Evolutionary conservation across 1,140 invertebrate genomes (phyloP).

Genomic region (Yoshiicerus persimilis): DNA sequence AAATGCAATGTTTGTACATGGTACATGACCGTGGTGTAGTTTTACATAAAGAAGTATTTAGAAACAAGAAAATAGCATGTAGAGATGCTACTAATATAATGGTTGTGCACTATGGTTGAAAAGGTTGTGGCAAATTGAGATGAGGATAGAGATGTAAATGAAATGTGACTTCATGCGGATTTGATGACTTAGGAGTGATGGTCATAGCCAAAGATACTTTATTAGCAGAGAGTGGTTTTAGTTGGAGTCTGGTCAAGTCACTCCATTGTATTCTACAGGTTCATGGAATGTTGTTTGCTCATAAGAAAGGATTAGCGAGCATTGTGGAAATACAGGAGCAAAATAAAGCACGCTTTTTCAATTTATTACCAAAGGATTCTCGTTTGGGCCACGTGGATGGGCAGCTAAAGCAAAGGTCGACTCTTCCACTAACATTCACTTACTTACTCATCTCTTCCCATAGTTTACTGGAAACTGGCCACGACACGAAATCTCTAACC

Average conservation of each 20-base stretch:
- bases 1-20: conserved; percentile 1
- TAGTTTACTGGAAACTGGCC: background rate
- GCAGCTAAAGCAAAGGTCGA: background rate
- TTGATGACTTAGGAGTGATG: background rate
- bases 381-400: conserved; percentile 32
- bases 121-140: background rate
- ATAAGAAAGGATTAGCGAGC: background rate
- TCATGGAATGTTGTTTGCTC: conserved; percentile 8
- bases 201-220: conserved; percentile 1
- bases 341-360: conserved; percentile 35
- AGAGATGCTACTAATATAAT: background rate
- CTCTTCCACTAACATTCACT: background rate
- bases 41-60: background rate
- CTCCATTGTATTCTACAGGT: background rate
- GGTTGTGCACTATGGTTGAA: background rate
- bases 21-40: background rate
- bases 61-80: background rate
- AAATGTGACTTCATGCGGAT: conserved; percentile 15
- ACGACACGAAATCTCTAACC: background rate
- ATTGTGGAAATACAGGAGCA: conserved; percentile 32
- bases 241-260: background rate
- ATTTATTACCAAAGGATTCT: conserved; percentile 35
- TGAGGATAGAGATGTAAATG: background rate
- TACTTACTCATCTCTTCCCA: background rate
- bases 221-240: background rate